These are phyloP conservation scores for Nansenia antarctica DNA, from an alignment of 2,113 vertebrate species.

Conservation along the genomic window DNA sequence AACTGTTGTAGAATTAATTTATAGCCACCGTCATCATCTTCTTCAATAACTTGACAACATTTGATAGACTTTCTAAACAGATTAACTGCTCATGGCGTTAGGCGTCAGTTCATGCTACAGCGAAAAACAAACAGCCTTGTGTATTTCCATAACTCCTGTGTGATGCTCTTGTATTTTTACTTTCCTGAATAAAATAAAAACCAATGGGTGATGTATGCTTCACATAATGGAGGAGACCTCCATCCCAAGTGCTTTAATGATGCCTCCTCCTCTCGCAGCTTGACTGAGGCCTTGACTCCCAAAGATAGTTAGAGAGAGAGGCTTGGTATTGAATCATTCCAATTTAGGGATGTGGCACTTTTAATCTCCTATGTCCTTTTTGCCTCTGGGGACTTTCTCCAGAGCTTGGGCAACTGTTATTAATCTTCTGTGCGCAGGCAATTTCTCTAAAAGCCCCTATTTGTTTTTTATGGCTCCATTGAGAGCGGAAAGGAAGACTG, in stretches of 20 bases:
- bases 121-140: too few relatives aligned
- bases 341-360: conserved; percentile 73
- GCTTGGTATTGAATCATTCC: conserved; percentile 70
- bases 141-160: too few relatives aligned
- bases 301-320: conserved; percentile 54
- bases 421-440: conserved; percentile 78
- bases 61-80: too few relatives aligned
- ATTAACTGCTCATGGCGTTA: too few relatives aligned
- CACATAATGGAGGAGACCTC: conserved; percentile 27
- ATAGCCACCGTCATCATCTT: too few relatives aligned
- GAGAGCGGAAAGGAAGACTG: conserved; percentile 68
- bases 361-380: conserved; percentile 74
- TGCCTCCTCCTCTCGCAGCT: conserved; percentile 57
- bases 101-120: too few relatives aligned
- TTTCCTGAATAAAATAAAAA: conserved; percentile 18
- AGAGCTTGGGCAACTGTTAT: conserved; percentile 72
- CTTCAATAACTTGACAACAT: too few relatives aligned
- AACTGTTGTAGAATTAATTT: too few relatives aligned
- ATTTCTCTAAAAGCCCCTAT: conserved; percentile 81
- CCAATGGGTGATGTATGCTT: conserved; percentile 34
- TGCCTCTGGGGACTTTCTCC: conserved; percentile 67
- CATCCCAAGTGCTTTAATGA: conserved; percentile 61
- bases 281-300: conserved; percentile 50
- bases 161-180: too few relatives aligned
- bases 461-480: conserved; percentile 79